Conservation (phyloP, 2,888 invertebrate species). For the Carpatolechia fugitivella region DNA sequence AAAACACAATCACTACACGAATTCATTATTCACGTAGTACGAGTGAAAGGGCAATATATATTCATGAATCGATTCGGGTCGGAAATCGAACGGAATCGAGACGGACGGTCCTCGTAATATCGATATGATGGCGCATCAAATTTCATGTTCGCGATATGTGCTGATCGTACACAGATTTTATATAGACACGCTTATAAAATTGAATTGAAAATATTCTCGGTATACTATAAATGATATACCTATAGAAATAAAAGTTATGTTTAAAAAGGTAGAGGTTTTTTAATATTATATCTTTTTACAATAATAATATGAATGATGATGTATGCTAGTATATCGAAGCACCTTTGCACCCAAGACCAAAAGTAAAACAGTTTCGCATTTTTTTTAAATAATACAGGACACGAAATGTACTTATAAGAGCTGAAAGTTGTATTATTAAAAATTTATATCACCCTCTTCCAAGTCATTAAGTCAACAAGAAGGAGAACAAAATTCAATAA, state of each 20-base stretch:
- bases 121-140: conserved; percentile 52
- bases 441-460: neutral
- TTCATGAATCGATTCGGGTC: conserved; percentile 54
- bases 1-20: conserved; percentile 27
- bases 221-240: neutral
- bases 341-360: no score
- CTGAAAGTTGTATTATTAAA: neutral
- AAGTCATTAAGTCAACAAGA: neutral
- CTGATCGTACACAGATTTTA: conserved; percentile 33
- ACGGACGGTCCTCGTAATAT: conserved; percentile 48
- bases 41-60: conserved; percentile 45
- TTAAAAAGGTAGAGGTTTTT: no score
- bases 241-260: neutral
- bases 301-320: no score
- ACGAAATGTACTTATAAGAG: neutral
- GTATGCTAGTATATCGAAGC: no score
- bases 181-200: conserved; percentile 25
- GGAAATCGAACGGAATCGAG: conserved; percentile 35
- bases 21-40: conserved; percentile 29
- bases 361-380: no score
- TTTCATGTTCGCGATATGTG: conserved; percentile 36
- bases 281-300: no score
- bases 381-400: no score
- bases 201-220: neutral
- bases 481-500: conserved; percentile 21